These are phyloP conservation scores for Hoplostethus mediterraneus DNA, from an alignment of 2,797 vertebrate species.

Conservation along the genomic window DNA sequence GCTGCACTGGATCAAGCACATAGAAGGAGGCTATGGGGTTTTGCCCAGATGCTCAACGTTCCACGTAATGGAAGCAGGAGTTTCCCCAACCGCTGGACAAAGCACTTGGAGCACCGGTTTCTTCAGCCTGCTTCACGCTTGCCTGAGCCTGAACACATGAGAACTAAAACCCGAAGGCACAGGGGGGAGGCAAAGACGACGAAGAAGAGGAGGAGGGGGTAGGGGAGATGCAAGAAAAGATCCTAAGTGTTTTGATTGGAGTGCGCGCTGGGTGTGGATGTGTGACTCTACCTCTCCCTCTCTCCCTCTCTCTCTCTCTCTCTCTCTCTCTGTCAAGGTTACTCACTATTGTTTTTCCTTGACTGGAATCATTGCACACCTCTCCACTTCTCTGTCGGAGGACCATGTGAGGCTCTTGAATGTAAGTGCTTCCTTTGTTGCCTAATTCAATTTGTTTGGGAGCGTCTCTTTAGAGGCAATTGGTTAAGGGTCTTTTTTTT, in stretches of 20 bases:
- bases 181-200: slow-evolving; percentile 29
- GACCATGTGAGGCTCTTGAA: slow-evolving; percentile 76
- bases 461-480: slow-evolving; percentile 43
- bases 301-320: slow-evolving; percentile 29
- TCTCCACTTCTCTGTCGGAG: slow-evolving; percentile 68
- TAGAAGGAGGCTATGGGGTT: neutral
- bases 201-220: slow-evolving; percentile 14
- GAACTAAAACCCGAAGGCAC: slow-evolving; percentile 72
- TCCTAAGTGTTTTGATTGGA: slow-evolving; percentile 76
- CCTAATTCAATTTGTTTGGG: slow-evolving; percentile 67
- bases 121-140: slow-evolving; percentile 69
- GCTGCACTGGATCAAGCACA: slow-evolving; percentile 49
- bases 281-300: slow-evolving; percentile 33
- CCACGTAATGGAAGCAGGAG: slow-evolving; percentile 61
- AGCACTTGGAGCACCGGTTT: slow-evolving; percentile 65
- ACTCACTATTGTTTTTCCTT: slow-evolving; percentile 64
- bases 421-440: slow-evolving; percentile 82
- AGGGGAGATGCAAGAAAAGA: slow-evolving; percentile 64
- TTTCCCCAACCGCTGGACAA: slow-evolving; percentile 66
- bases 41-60: slow-evolving; percentile 44
- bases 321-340: slow-evolving; percentile 45
- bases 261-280: slow-evolving; percentile 61
- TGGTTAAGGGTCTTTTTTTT: slow-evolving; percentile 33
- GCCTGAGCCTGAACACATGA: slow-evolving; percentile 81
- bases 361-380: slow-evolving; percentile 62